Evolutionary conservation across 2,113 vertebrate genomes (phyloP), one percentile per base, ranked within the genome.

Genomic region (Saguinus imperator): DNA sequence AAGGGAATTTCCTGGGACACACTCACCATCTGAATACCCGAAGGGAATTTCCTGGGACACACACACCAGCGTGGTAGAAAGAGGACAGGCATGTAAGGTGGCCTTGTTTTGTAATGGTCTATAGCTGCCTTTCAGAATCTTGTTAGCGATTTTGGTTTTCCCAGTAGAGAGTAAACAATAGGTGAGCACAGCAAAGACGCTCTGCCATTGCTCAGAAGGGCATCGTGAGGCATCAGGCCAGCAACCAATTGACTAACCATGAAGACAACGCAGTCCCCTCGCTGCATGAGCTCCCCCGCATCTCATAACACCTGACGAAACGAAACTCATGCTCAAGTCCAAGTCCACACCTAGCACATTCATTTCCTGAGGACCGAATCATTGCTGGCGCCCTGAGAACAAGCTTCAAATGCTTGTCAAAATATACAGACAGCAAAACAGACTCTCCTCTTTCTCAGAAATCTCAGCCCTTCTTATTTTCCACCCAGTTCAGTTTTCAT

Each of bases 291-390:
- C 12, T 14, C 20, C 64, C 87, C 32, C 17, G 35, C 35, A 0
- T 48, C 27, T 66, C 3, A 0, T 1, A 3, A 37, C 8, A 1
- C n/a, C 23, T 3, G 66, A 35, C 1, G 58, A 16, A 35, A 8
- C 1, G 52, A 52, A 80, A 57, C 76, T 64, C 68, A 4, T 0
- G 18, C 80, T 37, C 16, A 14, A 4, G 43, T 17, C 25, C 18
- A 14, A 52, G 79, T 32, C 48, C 76, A 95, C 85, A 61, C 40
- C 94, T 77, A 0, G 50, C 16, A 45, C 14, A 48, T 8, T 89
- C 95, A 96, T 86, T 93, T 92, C 93, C 89, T 12, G 87, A 91
- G 84, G 6, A 1, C 43, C 25, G 6, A 27, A 4, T 37, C 55
- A 13, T 1, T 1, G 17, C 25, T 8, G 68, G 37, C 29, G n/a